Percentiles rank a stretch among this genome's conserved stretches.
Evolutionary conservation across 2,888 invertebrate genomes (phyloP).

Genomic region (Baccha elongata): DNA sequence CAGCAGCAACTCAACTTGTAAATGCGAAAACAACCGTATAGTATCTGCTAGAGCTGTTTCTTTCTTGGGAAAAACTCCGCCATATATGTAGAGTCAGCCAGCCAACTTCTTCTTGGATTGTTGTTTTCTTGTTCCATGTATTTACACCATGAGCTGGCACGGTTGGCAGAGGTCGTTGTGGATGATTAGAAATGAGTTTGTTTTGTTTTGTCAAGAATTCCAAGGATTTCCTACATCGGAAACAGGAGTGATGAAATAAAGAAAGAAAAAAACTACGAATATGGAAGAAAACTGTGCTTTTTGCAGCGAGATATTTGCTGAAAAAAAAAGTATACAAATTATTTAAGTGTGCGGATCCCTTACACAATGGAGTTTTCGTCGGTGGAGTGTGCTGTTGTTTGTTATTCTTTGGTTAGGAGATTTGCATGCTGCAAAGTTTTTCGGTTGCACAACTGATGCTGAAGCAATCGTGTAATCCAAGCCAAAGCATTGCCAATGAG

Average conservation of each 20-base stretch:
- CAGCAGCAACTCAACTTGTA: constrained; percentile 72
- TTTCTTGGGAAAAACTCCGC: constrained; percentile 31
- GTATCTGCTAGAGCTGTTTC: constrained; percentile 47
- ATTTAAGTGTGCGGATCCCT: constrained; percentile 44
- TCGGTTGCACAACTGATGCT: constrained; percentile 17
- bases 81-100: neutral
- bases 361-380: constrained; percentile 15
- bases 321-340: constrained; percentile 10
- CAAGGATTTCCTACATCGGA: constrained; percentile 49
- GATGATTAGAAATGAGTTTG: constrained; percentile 56
- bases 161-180: constrained; percentile 13
- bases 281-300: constrained; percentile 1
- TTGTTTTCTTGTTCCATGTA: constrained; percentile 57
- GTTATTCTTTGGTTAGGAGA: constrained; percentile 33
- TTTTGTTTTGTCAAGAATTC: constrained; percentile 40
- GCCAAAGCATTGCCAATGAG: constrained; percentile 68
- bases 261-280: neutral
- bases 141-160: constrained; percentile 35
- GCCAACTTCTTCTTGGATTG: constrained; percentile 19
- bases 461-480: constrained; percentile 61
- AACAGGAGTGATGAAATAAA: constrained; percentile 43
- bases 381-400: constrained; percentile 11
- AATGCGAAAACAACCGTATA: constrained; percentile 72
- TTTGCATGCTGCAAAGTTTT: constrained; percentile 63
- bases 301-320: constrained; percentile 8